Conservation (phyloP, 1,140 invertebrate species). For the Tachypleus tridentatus region DNA sequence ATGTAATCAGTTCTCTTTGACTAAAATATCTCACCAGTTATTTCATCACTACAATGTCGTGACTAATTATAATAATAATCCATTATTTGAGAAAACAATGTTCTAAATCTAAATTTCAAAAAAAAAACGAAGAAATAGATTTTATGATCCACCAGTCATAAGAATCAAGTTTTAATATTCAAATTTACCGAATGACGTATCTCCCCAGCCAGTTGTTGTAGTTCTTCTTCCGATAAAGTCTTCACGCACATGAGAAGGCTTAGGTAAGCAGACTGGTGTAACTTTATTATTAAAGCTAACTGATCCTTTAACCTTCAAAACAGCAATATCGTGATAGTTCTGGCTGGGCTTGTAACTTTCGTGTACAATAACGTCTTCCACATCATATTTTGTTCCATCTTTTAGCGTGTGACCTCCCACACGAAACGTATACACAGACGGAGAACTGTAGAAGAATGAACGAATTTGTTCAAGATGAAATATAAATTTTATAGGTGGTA, state of each 20-base stretch:
- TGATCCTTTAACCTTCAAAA: conserved; percentile 14
- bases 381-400: conserved; percentile 4
- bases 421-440: conserved; percentile 30
- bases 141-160: no score
- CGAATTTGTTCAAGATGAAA: no score
- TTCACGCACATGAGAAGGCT: not conserved
- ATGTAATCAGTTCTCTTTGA: no score
- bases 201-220: conserved; percentile 72
- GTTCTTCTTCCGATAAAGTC: conserved; percentile 46
- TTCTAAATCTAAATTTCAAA: no score
- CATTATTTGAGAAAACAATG: no score
- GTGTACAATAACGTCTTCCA: conserved; percentile 18
- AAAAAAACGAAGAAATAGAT: no score
- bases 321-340: conserved; percentile 24
- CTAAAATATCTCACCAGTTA: no score
- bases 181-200: conserved; percentile 54
- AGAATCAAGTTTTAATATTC: no score
- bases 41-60: no score
- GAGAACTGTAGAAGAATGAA: no score
- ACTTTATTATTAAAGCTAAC: conserved; percentile 13
- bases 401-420: not conserved
- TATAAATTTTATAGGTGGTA: no score
- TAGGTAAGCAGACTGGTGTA: conserved; percentile 19
- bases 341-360: conserved; percentile 15
- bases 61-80: no score